Conservation (phyloP, 1,140 invertebrate genomes). For the Sitophilus oryzae region DNA sequence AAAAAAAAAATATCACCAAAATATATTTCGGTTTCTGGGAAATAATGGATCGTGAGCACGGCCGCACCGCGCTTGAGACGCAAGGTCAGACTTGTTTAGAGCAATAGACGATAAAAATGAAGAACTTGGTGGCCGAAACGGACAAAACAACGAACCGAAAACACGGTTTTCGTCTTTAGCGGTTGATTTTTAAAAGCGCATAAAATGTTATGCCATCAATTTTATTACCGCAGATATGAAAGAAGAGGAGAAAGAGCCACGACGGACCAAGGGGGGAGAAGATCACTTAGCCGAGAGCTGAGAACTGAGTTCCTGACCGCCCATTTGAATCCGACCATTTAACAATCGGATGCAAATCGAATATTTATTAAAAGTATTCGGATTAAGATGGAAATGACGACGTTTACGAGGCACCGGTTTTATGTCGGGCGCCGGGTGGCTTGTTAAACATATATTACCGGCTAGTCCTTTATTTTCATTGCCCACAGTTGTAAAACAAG, state of each 20-base stretch:
- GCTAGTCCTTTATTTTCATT: too few species aligned
- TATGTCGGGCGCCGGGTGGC: too few species aligned
- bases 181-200: constrained; percentile 27
- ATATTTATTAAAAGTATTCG: background rate
- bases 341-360: background rate
- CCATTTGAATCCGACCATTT: background rate
- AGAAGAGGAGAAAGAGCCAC: constrained; percentile 3
- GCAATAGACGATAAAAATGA: constrained; percentile 27
- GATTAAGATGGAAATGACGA: background rate
- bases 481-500: too few species aligned
- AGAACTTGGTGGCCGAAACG: constrained; percentile 26
- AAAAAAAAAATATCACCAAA: too few species aligned
- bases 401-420: too few species aligned
- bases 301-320: too few species aligned
- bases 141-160: constrained; percentile 20
- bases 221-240: constrained; percentile 25
- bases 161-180: constrained; percentile 28
- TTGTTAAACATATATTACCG: too few species aligned
- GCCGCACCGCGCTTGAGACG: too few species aligned
- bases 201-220: constrained; percentile 28
- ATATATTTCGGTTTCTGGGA: too few species aligned
- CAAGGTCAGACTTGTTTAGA: constrained; percentile 24
- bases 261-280: background rate
- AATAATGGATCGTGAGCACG: too few species aligned
- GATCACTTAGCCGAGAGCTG: constrained; percentile 9